phyloP scores from a whole-genome alignment of 2,888 invertebrate species.

The Deroplatys truncata region DNA sequence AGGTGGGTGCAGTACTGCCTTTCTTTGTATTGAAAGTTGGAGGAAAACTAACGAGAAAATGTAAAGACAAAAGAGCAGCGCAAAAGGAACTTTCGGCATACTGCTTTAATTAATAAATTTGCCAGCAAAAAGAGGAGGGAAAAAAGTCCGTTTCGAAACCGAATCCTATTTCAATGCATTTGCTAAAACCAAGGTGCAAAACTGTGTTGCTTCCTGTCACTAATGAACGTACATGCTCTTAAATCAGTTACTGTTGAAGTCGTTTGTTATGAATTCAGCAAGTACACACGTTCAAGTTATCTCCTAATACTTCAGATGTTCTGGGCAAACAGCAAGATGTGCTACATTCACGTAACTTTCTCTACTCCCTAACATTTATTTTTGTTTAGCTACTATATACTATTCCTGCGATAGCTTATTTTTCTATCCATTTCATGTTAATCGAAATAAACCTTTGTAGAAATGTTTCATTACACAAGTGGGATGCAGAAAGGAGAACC shows the following conservation, averaged over 20 bases:
- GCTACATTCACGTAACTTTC: too few species aligned
- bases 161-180: neutral
- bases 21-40: neutral
- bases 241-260: neutral
- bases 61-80: neutral
- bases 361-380: too few species aligned
- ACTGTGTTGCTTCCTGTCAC: neutral
- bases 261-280: neutral
- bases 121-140: neutral
- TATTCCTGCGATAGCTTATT: too few species aligned
- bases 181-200: neutral
- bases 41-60: neutral
- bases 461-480: too few species aligned
- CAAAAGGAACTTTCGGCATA: neutral
- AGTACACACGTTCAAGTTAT: neutral
- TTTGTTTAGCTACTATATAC: too few species aligned
- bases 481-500: too few species aligned
- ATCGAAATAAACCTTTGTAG: too few species aligned
- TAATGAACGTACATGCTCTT: neutral
- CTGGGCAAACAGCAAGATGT: too few species aligned
- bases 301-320: too few species aligned
- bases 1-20: too few species aligned
- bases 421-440: too few species aligned
- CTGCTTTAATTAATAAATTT: neutral
- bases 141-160: neutral